Evolutionary conservation across 2,113 vertebrate species (phyloP).

Genomic region (Fregata magnificens): DNA sequence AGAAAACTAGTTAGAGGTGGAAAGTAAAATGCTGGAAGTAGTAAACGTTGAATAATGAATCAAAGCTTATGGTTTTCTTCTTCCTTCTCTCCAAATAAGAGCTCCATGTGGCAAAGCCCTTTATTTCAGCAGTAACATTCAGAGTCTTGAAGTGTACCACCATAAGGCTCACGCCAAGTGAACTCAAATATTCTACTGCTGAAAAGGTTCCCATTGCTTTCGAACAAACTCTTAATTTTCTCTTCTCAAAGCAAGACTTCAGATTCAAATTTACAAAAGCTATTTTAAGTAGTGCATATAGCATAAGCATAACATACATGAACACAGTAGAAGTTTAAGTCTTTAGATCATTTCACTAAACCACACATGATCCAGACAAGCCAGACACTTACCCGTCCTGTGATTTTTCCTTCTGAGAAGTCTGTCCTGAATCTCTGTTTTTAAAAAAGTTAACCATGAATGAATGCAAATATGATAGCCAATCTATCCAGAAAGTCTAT

Average conservation of each 20-base stretch:
- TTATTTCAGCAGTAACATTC: neutral
- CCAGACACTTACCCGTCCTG: conserved; percentile 89
- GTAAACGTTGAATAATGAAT: neutral
- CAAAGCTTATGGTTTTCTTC: neutral
- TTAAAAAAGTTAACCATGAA: conserved; percentile 20
- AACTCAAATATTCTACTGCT: neutral
- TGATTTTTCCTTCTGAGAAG: conserved; percentile 98
- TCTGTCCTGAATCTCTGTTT: conserved; percentile 96
- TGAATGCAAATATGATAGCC: neutral
- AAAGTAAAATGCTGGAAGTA: neutral
- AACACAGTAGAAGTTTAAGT: neutral
- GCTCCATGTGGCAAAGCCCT: neutral
- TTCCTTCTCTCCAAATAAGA: neutral
- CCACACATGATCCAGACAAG: neutral
- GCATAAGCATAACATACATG: neutral
- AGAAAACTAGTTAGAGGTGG: neutral
- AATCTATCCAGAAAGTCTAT: neutral
- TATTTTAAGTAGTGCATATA: neutral
- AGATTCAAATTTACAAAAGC: neutral
- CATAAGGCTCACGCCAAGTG: neutral
- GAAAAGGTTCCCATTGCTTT: neutral
- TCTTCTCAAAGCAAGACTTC: neutral
- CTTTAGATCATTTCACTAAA: neutral
- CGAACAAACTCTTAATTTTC: neutral
- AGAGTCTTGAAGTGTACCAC: neutral